Evolutionary conservation across 2,113 vertebrate genomes (phyloP).

Genomic region (Pomatorhinus ruficollis): DNA sequence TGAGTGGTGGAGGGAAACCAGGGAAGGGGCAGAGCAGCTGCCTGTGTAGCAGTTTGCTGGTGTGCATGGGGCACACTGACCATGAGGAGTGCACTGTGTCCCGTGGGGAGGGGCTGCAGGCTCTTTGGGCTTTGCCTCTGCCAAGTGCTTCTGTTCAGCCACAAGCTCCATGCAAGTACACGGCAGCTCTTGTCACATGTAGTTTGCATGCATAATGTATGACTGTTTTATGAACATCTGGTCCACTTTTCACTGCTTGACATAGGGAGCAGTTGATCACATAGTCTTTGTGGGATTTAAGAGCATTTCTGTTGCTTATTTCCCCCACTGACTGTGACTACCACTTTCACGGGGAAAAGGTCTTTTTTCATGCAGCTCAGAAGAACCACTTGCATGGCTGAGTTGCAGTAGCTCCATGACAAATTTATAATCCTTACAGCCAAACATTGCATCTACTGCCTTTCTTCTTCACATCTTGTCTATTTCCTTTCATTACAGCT

Average conservation of each 20-base stretch:
- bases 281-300: neutral
- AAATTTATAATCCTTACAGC: neutral
- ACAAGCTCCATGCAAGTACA: neutral
- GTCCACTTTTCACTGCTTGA: neutral
- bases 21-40: neutral
- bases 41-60: neutral
- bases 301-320: neutral
- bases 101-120: accelerated
- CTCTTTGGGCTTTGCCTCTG: neutral
- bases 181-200: neutral
- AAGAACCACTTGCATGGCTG: neutral
- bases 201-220: neutral
- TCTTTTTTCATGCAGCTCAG: neutral
- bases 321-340: neutral
- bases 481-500: neutral
- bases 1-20: neutral
- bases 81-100: neutral
- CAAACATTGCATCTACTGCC: neutral
- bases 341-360: neutral
- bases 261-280: neutral
- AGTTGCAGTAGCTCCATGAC: neutral
- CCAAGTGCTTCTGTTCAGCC: neutral
- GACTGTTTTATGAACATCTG: neutral
- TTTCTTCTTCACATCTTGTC: neutral
- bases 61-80: neutral